Percentiles rank a stretch among this genome's conserved stretches.
phyloP scores from a whole-genome alignment of 2,113 vertebrate genomes.

The Gyps fulvus region DNA sequence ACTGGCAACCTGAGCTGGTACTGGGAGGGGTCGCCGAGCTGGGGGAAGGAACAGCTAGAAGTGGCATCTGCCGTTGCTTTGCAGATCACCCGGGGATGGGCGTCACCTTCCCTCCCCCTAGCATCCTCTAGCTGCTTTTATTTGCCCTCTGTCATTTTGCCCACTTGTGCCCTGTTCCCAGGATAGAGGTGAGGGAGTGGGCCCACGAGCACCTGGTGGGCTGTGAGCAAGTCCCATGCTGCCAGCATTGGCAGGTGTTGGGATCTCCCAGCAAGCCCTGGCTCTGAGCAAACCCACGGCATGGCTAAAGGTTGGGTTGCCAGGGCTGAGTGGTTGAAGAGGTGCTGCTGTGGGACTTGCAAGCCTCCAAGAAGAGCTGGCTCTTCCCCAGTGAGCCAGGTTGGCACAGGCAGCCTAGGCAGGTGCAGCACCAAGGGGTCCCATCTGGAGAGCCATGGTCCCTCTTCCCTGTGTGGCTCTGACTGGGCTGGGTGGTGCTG shows the following conservation, averaged over 20 bases:
- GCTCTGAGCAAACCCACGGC: neutral
- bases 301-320: neutral
- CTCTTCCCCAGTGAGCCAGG: neutral
- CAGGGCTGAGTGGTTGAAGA: neutral
- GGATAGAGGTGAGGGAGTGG: neutral
- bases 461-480: accelerated
- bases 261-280: accelerated
- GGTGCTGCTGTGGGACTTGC: neutral
- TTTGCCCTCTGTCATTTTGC: neutral
- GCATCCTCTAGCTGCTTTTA: neutral
- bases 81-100: neutral
- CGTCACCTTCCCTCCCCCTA: neutral
- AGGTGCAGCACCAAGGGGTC: neutral
- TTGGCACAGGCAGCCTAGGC: neutral
- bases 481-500: neutral
- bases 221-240: neutral
- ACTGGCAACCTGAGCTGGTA: neutral
- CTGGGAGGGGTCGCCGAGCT: neutral
- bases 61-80: neutral
- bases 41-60: neutral
- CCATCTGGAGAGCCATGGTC: neutral
- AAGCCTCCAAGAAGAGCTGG: neutral
- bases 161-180: accelerated
- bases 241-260: neutral
- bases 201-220: neutral